A percentile compares a stretch with the other conserved stretches of the same genome.
These are phyloP conservation scores for Drosophila carrolli DNA, from an alignment of 1,140 invertebrate genomes.

Conservation along the genomic window DNA sequence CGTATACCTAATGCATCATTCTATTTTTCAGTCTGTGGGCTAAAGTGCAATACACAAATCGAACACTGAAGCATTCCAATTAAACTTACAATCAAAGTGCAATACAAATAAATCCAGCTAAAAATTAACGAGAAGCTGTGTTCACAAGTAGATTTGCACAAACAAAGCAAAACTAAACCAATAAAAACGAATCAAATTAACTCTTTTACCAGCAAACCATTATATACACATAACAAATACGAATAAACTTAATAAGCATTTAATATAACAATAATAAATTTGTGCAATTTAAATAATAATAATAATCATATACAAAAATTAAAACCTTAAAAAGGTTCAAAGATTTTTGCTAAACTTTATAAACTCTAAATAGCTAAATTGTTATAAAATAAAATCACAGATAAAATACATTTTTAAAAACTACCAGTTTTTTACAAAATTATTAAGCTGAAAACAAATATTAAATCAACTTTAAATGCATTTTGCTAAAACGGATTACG, in stretches of 20 bases:
- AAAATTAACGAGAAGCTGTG: slow-evolving; percentile 22
- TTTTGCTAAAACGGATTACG: slow-evolving; percentile 31
- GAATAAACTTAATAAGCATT: slow-evolving; percentile 39
- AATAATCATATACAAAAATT: slow-evolving; percentile 14
- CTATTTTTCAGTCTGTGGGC: slow-evolving; percentile 47
- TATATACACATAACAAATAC: slow-evolving; percentile 8
- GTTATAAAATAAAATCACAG: slow-evolving; percentile 36
- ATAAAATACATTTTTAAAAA: slow-evolving; percentile 24
- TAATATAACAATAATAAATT: slow-evolving; percentile 28
- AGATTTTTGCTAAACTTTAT: slow-evolving; percentile 30
- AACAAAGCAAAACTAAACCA: slow-evolving; percentile 2
- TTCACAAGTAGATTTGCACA: slow-evolving; percentile 21
- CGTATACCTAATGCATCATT: slow-evolving; percentile 17
- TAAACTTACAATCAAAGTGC: slow-evolving; percentile 38
- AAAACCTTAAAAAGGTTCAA: slow-evolving; percentile 39
- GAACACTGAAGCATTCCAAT: slow-evolving; percentile 42
- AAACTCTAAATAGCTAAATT: slow-evolving; percentile 39
- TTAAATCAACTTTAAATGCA: slow-evolving; percentile 33
- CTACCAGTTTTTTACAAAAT: slow-evolving; percentile 14
- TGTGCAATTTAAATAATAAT: slow-evolving; percentile 47
- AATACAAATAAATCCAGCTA: slow-evolving; percentile 49
- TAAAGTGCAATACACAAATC: slow-evolving; percentile 58
- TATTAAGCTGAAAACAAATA: slow-evolving; percentile 20
- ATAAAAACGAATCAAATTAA: slow-evolving; percentile 18
- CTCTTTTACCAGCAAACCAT: slow-evolving; percentile 19